Conservation (phyloP, 2,888 invertebrate species). For the Andrena haemorrhoa region DNA sequence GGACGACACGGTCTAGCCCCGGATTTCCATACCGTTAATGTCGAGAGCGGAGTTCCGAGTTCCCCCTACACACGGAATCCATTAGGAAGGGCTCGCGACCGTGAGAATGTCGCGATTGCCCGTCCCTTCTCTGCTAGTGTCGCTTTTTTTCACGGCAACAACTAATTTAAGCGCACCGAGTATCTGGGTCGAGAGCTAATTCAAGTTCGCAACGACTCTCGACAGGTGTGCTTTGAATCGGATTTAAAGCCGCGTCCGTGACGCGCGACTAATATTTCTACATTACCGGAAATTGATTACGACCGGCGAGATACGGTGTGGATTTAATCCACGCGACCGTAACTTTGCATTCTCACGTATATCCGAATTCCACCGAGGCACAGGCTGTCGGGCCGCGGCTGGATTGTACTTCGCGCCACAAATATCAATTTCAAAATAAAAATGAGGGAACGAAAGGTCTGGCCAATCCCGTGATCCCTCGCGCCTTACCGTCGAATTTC, state of each 20-base stretch:
- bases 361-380: not conserved
- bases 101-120: not conserved
- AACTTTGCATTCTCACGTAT: not conserved
- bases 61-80: slow-evolving; percentile 2
- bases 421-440: not conserved
- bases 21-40: slow-evolving; percentile 20
- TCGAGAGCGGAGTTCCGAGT: slow-evolving; percentile 2
- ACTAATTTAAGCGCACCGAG: not conserved
- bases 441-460: not conserved
- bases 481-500: no score
- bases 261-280: not conserved
- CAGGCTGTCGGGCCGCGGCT: not conserved
- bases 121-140: not conserved
- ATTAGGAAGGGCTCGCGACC: slow-evolving; percentile 6
- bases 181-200: slow-evolving; percentile 6
- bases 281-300: slow-evolving; percentile 2
- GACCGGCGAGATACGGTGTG: not conserved
- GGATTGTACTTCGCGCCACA: not conserved
- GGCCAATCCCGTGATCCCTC: no score
- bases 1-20: not conserved
- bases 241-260: not conserved
- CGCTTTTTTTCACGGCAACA: not conserved
- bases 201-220: not conserved
- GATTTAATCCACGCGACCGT: not conserved
- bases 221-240: not conserved